Evolutionary conservation across 2,797 vertebrate species (phyloP).

Genomic region (Staurois parvus): DNA sequence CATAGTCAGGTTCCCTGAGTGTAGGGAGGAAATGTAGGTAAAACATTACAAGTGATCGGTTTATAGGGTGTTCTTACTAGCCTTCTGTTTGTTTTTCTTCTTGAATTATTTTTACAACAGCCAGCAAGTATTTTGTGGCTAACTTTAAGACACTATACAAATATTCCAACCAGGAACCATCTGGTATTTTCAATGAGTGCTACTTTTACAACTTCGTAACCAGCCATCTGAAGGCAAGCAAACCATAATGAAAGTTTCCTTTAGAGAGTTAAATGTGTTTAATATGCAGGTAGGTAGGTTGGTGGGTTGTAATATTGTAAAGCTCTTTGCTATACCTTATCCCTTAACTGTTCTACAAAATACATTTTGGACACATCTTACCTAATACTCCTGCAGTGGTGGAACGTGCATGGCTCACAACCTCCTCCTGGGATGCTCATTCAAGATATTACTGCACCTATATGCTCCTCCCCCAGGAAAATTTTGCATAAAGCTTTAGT

Average conservation of each 20-base stretch:
- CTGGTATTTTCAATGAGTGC: slow-evolving; percentile 60
- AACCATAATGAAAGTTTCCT: slow-evolving; percentile 39
- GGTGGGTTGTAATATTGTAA: slow-evolving; percentile 36
- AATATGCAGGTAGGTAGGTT: slow-evolving; percentile 46
- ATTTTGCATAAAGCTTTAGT: no score
- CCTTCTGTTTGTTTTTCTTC: slow-evolving; percentile 55
- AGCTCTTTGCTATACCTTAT: slow-evolving; percentile 22
- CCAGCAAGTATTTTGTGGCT: slow-evolving; percentile 57
- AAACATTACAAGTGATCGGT: slow-evolving; percentile 21
- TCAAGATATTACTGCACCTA: no score
- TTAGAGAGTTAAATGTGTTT: slow-evolving; percentile 48
- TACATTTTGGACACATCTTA: no score
- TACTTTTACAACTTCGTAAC: slow-evolving; percentile 58
- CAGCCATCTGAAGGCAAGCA: slow-evolving; percentile 37
- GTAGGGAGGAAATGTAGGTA: slow-evolving; percentile 34
- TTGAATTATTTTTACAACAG: slow-evolving; percentile 57
- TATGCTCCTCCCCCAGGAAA: no score
- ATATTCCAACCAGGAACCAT: slow-evolving; percentile 50
- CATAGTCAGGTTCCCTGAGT: slow-evolving; percentile 31
- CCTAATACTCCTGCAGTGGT: no score
- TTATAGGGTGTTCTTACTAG: slow-evolving; percentile 37
- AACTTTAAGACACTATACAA: slow-evolving; percentile 54
- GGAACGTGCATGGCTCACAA: no score
- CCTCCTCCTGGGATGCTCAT: no score
- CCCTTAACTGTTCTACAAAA: slow-evolving; percentile 20